A percentile compares a stretch with the other conserved stretches of the same genome.
phyloP scores from a whole-genome alignment of 2,797 vertebrate species.

The Microctenopoma lineatum region DNA sequence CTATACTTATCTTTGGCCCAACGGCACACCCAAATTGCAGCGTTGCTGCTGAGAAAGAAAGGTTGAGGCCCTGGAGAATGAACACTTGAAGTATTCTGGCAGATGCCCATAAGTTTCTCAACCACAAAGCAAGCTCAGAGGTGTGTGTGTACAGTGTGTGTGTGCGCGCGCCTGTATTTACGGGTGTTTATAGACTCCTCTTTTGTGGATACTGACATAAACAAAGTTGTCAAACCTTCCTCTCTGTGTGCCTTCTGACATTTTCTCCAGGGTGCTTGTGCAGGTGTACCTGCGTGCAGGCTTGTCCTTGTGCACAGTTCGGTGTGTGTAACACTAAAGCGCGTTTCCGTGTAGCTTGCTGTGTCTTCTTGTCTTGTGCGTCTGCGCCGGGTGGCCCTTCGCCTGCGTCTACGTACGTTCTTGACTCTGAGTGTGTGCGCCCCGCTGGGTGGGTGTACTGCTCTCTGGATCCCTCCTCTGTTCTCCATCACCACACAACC shows the following conservation, averaged over 20 bases:
- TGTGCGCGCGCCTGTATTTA: slow-evolving; percentile 22
- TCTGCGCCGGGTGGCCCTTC: not conserved
- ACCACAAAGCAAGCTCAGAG: slow-evolving; percentile 55
- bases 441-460: slow-evolving; percentile 34
- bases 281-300: not conserved
- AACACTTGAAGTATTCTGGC: slow-evolving; percentile 60
- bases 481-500: slow-evolving; percentile 51
- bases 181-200: slow-evolving; percentile 15
- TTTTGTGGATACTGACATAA: slow-evolving; percentile 12
- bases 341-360: slow-evolving; percentile 4
- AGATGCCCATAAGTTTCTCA: slow-evolving; percentile 62
- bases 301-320: slow-evolving; percentile 32
- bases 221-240: slow-evolving; percentile 23
- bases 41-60: slow-evolving; percentile 72
- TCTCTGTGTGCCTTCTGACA: slow-evolving; percentile 3
- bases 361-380: slow-evolving; percentile 17
- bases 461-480: slow-evolving; percentile 32
- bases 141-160: slow-evolving; percentile 33
- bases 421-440: slow-evolving; percentile 20
- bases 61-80: slow-evolving; percentile 62
- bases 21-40: slow-evolving; percentile 81
- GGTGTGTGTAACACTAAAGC: slow-evolving; percentile 29
- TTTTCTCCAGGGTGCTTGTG: slow-evolving; percentile 11
- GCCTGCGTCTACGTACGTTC: not conserved
- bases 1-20: slow-evolving; percentile 80